phyloP scores from a whole-genome alignment of 2,888 invertebrate species.

The Cremastobaeus sp. region DNA sequence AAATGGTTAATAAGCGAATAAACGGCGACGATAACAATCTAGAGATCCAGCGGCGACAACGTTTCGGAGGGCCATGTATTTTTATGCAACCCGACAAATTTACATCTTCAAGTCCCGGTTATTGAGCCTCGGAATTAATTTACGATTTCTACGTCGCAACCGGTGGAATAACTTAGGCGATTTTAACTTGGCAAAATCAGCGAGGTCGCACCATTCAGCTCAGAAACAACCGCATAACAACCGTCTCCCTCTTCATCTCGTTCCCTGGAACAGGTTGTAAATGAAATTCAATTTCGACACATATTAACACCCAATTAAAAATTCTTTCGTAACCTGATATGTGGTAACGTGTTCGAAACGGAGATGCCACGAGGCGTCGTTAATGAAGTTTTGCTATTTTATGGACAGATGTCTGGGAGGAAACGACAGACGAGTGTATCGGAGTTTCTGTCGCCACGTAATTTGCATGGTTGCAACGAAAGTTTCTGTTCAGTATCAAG shows the following conservation, averaged over 20 bases:
- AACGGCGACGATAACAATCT: constrained; percentile 19
- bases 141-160: constrained; percentile 14
- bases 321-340: constrained; percentile 21
- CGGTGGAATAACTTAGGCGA: constrained; percentile 15
- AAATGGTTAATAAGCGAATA: constrained; percentile 33
- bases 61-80: neutral
- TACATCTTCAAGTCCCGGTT: constrained; percentile 19
- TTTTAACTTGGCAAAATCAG: constrained; percentile 5
- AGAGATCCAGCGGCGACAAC: constrained; percentile 18
- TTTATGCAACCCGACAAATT: constrained; percentile 22
- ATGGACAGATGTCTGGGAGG: neutral
- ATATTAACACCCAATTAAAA: constrained; percentile 39
- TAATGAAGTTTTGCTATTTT: neutral
- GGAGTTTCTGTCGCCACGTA: constrained; percentile 48
- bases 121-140: constrained; percentile 12
- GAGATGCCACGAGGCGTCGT: constrained; percentile 7
- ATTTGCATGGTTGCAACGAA: constrained; percentile 17
- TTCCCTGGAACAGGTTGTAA: constrained; percentile 6
- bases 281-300: constrained; percentile 11
- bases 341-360: constrained; percentile 4
- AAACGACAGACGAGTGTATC: too few relatives aligned
- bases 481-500: constrained; percentile 23
- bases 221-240: neutral
- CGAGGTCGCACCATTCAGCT: neutral
- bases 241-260: neutral